A percentile compares a stretch with the other conserved stretches of the same genome.
Evolutionary conservation across 2,797 vertebrate species (phyloP).

Genomic region (Chrysocyon brachyurus): DNA sequence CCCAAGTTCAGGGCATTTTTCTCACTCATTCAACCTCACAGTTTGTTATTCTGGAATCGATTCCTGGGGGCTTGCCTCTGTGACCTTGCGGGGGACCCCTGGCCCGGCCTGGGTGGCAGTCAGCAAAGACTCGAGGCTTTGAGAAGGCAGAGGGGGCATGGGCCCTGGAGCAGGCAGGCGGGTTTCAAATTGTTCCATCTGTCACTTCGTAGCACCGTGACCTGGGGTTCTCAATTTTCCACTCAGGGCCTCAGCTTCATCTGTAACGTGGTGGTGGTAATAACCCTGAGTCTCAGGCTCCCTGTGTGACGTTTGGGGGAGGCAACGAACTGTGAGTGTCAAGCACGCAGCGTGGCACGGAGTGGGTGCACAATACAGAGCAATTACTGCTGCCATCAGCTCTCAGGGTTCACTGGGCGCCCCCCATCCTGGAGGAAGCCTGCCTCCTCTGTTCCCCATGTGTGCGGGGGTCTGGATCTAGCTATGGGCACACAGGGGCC

Average conservation of each 20-base stretch:
- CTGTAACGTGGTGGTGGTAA: not conserved
- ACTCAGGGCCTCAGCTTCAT: not conserved
- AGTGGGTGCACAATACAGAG: fast-evolving
- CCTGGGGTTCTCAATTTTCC: not conserved
- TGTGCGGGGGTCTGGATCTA: not conserved
- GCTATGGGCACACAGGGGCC: not conserved
- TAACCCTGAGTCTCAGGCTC: not conserved
- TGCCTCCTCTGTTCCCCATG: not conserved
- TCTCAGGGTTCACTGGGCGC: not conserved
- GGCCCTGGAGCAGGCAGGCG: not conserved
- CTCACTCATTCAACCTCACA: not conserved
- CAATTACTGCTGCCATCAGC: not conserved
- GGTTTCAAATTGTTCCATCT: not conserved
- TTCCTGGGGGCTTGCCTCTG: not conserved
- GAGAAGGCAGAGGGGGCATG: not conserved
- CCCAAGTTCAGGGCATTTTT: not conserved
- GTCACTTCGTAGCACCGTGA: not conserved
- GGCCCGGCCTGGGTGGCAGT: not conserved
- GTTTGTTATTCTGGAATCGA: not conserved
- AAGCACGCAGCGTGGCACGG: fast-evolving
- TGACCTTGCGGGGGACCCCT: fast-evolving
- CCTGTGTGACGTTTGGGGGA: not conserved
- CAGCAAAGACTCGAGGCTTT: not conserved
- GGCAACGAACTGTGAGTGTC: not conserved
- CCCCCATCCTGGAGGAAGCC: not conserved